Conservation (phyloP, 2,797 vertebrate genomes). For the Peromyscus eremicus region DNA sequence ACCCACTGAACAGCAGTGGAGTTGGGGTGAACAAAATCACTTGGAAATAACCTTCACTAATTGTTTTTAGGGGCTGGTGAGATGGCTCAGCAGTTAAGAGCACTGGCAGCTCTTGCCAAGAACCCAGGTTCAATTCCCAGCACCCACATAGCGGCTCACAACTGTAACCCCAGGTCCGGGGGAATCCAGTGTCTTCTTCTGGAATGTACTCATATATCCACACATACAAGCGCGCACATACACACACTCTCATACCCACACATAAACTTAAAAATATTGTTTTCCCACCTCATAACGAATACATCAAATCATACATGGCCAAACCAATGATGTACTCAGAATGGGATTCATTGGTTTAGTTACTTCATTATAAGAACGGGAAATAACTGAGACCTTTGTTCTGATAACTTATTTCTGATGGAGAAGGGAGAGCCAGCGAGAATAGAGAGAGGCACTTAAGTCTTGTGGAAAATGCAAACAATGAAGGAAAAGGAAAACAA, state of each 20-base stretch:
- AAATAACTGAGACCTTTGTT: slow-evolving; percentile 29
- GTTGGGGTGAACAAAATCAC: not conserved
- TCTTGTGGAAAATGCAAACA: not conserved
- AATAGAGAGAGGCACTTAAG: not conserved
- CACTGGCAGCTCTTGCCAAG: not conserved
- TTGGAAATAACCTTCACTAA: not conserved
- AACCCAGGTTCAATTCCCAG: not conserved
- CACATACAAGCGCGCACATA: not conserved
- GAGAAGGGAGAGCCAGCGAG: not conserved
- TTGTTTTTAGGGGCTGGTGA: not conserved
- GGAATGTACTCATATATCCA: not conserved
- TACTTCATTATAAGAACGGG: slow-evolving; percentile 21
- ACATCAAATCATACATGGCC: not conserved
- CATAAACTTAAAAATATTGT: not conserved
- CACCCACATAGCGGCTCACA: too few species aligned
- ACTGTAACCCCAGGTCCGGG: not conserved
- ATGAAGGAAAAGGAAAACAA: not conserved
- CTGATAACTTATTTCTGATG: not conserved
- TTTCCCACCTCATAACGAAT: not conserved
- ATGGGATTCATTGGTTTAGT: slow-evolving; percentile 35
- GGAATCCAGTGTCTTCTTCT: not conserved
- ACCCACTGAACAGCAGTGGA: not conserved
- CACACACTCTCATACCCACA: not conserved
- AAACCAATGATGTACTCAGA: slow-evolving; percentile 50
- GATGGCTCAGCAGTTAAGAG: not conserved